Conservation (phyloP, 1,140 invertebrate species). For the Drosophila parvula region DNA sequence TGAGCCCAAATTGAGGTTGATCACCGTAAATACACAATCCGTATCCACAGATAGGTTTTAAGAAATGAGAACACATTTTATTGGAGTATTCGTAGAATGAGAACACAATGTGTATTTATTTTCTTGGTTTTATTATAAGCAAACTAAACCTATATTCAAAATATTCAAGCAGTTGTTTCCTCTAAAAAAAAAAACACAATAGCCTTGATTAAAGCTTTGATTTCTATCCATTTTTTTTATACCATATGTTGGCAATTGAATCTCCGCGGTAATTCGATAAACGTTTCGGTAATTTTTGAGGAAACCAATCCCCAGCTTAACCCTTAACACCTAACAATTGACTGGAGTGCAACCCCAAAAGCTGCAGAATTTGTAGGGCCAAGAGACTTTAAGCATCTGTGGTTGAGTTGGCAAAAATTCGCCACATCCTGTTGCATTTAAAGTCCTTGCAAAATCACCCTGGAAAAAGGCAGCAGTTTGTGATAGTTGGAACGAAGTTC, state of each 20-base stretch:
- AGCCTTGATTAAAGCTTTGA: conserved; percentile 31
- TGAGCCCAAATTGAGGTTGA: conserved; percentile 3
- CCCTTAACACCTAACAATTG: conserved; percentile 42
- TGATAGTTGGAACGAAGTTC: conserved; percentile 15
- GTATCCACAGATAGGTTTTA: not conserved
- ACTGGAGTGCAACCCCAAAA: conserved; percentile 41
- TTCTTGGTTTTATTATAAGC: conserved; percentile 11
- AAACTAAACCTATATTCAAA: not conserved
- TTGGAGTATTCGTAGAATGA: not conserved
- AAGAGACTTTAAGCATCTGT: conserved; percentile 51
- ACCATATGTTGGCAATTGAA: conserved; percentile 67
- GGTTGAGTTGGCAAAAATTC: conserved; percentile 49
- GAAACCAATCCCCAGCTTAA: conserved; percentile 37
- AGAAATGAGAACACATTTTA: not conserved
- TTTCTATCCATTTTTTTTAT: conserved; percentile 10
- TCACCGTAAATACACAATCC: not conserved
- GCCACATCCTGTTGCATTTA: conserved; percentile 71
- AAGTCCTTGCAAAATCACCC: conserved; percentile 37
- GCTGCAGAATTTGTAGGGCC: not conserved
- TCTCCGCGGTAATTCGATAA: conserved; percentile 56
- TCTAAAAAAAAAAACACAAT: conserved; percentile 25
- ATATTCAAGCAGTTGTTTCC: conserved; percentile 9
- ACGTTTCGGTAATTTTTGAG: conserved; percentile 42
- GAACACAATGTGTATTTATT: conserved; percentile 1
- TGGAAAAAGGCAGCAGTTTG: not conserved